phyloP scores from a whole-genome alignment of 2,888 invertebrate genomes.

The Idaea straminata region DNA sequence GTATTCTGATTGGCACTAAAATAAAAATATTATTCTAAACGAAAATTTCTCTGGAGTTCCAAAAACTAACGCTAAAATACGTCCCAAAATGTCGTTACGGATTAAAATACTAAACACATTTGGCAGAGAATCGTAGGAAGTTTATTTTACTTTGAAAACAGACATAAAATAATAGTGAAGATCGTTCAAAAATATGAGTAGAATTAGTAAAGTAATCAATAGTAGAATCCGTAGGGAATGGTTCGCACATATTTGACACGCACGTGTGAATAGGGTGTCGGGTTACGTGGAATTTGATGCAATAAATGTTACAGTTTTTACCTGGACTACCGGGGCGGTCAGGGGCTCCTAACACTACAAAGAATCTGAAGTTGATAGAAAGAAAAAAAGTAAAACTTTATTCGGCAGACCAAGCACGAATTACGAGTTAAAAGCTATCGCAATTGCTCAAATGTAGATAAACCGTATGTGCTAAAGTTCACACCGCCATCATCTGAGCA shows the following conservation, averaged over 20 bases:
- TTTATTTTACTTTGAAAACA: background rate
- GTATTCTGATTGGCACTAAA: too few relatives aligned
- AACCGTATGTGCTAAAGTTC: too few relatives aligned
- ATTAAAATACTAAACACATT: background rate
- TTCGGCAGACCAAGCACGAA: too few relatives aligned
- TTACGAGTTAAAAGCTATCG: too few relatives aligned
- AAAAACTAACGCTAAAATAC: background rate
- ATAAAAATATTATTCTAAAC: too few relatives aligned
- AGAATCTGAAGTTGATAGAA: background rate
- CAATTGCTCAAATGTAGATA: too few relatives aligned
- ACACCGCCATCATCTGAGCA: too few relatives aligned
- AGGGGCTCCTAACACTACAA: background rate
- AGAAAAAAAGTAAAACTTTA: background rate
- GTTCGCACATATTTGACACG: background rate
- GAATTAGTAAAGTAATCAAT: background rate
- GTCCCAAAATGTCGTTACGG: constrained; percentile 6
- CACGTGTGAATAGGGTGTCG: background rate
- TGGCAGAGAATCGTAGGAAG: background rate
- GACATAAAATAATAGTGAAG: too few relatives aligned
- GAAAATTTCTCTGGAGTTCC: too few relatives aligned
- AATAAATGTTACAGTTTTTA: background rate
- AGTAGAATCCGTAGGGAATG: background rate
- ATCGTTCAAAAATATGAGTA: background rate
- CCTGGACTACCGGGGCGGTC: background rate
- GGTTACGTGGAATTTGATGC: background rate